Base-by-base conservation (phyloP, 1,140 invertebrate genomes). In the Drosophila murphyi region DNA sequence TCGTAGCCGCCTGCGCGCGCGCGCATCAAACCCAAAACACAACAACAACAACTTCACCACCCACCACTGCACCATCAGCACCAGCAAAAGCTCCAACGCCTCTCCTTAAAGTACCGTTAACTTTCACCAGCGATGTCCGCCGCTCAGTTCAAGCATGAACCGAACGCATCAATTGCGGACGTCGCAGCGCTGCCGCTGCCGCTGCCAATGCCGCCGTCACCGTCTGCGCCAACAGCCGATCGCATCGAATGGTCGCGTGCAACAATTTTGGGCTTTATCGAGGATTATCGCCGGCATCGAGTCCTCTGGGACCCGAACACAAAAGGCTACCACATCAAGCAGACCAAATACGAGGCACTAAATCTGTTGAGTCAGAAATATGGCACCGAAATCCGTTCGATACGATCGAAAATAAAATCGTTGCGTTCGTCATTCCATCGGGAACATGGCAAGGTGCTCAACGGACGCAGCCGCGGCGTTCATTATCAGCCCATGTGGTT, bases 401-500 rank as follows among this genome's bases (percentile, higher is more conserved):
- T 92, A 12, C 80, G 91, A 31, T 89, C 83, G n/a, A 92, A 92
- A 62, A 92, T 92, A 57, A 92, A 92, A 51, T 92, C 91, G 57
- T 54, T 92, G 69, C 91, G 91, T 37, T 92, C 90, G 52, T 92
- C 91, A 32, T 92, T 92, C 47, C 91, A 92, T 51, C 82, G 90
- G 6, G 91, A 92, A 59, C 90, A 92, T 29, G 91, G 91, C 56
- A 92, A 92, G 76, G 91, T 92, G 63, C 51, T 92, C 5, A 92
- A 77, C 45, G 90, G 90, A n/a, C 80, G 85, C 55, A 82, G 32
- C 32, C 89, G 86, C 20, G 91, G 91, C 8, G 78, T 92, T 3
- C 74, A 80, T 67, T 92, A 92, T 75, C 91, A 92, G 71, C 91
- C 91, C 67, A 92, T 92, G 91, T 92, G 91, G 91, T 92, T 92